Conservation (phyloP, 1,140 invertebrate species). For the Teleogryllus occipitalis region DNA sequence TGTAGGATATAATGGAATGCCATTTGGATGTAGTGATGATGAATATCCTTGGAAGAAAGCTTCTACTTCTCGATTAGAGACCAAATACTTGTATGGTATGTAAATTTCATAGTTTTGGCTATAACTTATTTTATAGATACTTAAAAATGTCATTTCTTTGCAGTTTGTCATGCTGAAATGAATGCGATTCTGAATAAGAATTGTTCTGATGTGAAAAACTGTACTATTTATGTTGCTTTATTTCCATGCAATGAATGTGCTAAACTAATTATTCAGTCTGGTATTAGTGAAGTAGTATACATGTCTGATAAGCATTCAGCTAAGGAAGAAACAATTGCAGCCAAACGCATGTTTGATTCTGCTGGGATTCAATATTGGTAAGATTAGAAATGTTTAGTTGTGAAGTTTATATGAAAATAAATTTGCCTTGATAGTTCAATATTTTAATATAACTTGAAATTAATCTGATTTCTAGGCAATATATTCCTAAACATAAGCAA, state of each 20-base stretch:
- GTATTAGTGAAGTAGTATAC: slow-evolving; percentile 73
- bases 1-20: slow-evolving; percentile 95
- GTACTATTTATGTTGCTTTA: slow-evolving; percentile 75
- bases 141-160: slow-evolving; percentile 32
- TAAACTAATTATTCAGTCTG: slow-evolving; percentile 94
- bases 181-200: slow-evolving; percentile 95
- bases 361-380: slow-evolving; percentile 58
- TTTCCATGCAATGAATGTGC: slow-evolving; percentile 97
- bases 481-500: slow-evolving; percentile 47
- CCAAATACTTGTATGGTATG: slow-evolving; percentile 78
- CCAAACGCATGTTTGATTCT: slow-evolving; percentile 71
- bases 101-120: background rate
- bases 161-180: slow-evolving; percentile 94
- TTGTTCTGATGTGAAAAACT: slow-evolving; percentile 60
- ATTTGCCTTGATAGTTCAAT: background rate
- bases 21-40: slow-evolving; percentile 78
- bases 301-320: slow-evolving; percentile 68
- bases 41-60: slow-evolving; percentile 77
- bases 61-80: slow-evolving; percentile 48
- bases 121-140: background rate
- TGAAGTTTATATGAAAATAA: background rate
- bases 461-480: slow-evolving; percentile 46
- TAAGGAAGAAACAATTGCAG: slow-evolving; percentile 58
- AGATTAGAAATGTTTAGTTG: background rate
- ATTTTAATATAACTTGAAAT: background rate